Evolutionary conservation across 2,113 vertebrate species (phyloP), one percentile per base, ranked within the genome.

Genomic region (Pygoscelis adeliae): DNA sequence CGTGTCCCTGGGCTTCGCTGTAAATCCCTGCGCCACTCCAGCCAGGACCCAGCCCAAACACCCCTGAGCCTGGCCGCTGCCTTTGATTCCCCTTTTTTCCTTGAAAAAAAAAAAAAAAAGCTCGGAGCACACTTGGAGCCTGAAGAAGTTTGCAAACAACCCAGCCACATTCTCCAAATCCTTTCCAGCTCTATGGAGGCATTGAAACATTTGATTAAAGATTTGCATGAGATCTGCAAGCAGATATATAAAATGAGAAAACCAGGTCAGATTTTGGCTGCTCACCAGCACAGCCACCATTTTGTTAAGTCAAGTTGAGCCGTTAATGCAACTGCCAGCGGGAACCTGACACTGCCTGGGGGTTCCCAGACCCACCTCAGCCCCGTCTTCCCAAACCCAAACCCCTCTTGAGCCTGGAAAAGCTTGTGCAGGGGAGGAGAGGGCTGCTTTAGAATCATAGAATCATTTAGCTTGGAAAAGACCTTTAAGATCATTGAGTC

Each of bases 251-350:
- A 65, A 77, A 42, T 42, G 85, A 84, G 29, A 50, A 78, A 87
- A 72, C 14, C 82, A 53, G 74, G 36, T 65, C 49, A 36, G 71
- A 36, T 30, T 71, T 47, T 74, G 61, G 65, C 86, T 1, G 15
- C 38, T 67, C 72, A 36, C 84, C 80, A 72, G 38, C n/a, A 15
- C 27, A 15, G 55, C 36, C 79, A 85, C 50, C 46, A 13, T 40
- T 61, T 66, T 15, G 1, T 25, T 36, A 32, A 34, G 52, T 34
- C 14, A 2, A 83, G 10, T 12, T 13, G 49, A 65, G 55, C 21
- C 15, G 0, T 53, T 40, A 72, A 36, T 2, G 3, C 49, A 61
- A 56, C 6, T 5, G 14, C n/a, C 61, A 72, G 67, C 0, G 2
- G 47, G 56, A 81, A 52, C 52, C 29, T 2, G 1, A 50, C 1